Evolutionary conservation across 2,797 vertebrate species (phyloP).

Genomic region (Heterohyrax brucei): DNA sequence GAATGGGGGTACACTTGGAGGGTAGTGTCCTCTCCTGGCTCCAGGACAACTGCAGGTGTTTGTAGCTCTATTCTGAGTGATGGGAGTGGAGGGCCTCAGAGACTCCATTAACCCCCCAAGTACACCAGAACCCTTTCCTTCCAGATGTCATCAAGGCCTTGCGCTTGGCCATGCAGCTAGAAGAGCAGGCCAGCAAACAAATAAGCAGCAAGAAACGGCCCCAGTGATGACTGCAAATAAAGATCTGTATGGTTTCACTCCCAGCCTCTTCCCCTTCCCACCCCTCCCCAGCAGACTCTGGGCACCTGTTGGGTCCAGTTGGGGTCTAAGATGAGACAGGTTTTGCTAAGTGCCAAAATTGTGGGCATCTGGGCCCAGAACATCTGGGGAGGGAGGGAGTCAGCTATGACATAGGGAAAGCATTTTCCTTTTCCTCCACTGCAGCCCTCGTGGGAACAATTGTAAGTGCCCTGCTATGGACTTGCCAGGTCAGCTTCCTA

Average conservation of each 20-base stretch:
- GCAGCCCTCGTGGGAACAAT: slow-evolving; percentile 3
- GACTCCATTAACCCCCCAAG: neutral
- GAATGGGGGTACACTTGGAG: neutral
- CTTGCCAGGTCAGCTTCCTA: neutral
- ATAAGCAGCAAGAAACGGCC: slow-evolving; percentile 86
- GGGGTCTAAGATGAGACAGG: neutral
- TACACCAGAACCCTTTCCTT: slow-evolving; percentile 9
- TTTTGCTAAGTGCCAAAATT: slow-evolving; percentile 57
- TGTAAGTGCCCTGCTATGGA: too few relatives aligned
- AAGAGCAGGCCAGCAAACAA: slow-evolving; percentile 92
- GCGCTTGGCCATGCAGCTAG: slow-evolving; percentile 90
- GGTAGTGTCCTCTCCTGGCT: neutral
- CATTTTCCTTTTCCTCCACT: slow-evolving; percentile 50
- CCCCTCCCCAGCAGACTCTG: slow-evolving; percentile 35
- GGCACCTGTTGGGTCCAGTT: neutral
- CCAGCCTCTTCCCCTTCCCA: slow-evolving; percentile 63
- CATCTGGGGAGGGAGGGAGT: neutral
- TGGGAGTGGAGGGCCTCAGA: neutral
- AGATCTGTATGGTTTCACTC: slow-evolving; percentile 80
- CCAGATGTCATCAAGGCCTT: slow-evolving; percentile 90
- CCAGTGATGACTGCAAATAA: slow-evolving; percentile 88
- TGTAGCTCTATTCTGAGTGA: neutral
- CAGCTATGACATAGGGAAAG: neutral
- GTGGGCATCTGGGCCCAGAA: neutral
- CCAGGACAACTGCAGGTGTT: neutral